phyloP scores from a whole-genome alignment of 2,113 vertebrate genomes.

The Cheirogaleus medius region DNA sequence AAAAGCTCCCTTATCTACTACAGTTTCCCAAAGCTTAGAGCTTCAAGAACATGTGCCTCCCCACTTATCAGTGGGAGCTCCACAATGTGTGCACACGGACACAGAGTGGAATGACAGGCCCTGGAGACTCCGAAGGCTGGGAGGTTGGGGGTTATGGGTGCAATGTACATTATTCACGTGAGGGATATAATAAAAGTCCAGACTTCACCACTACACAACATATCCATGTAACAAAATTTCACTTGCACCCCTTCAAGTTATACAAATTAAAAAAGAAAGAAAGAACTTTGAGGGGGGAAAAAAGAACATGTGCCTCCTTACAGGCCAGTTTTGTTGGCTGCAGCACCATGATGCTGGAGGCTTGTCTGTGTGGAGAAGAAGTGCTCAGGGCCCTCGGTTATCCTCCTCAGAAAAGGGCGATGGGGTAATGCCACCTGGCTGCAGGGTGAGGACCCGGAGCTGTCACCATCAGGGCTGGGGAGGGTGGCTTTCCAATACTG shows the following conservation, averaged over 20 bases:
- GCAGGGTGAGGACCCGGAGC: rapidly evolving
- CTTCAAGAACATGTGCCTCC: neutral
- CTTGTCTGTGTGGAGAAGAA: neutral
- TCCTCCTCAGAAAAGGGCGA: neutral
- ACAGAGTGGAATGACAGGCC: no score
- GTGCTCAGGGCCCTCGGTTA: neutral
- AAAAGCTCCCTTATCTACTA: neutral
- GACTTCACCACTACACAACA: no score
- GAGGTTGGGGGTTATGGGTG: no score
- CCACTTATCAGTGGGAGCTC: neutral
- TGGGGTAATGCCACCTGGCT: neutral
- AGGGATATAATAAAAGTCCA: no score
- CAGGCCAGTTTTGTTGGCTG: neutral
- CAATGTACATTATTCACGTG: no score
- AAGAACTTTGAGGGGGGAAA: no score
- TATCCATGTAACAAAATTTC: no score
- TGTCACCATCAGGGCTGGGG: neutral
- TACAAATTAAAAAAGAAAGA: no score
- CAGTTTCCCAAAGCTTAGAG: rapidly evolving
- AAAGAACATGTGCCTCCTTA: constrained; percentile 4
- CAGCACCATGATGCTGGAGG: neutral
- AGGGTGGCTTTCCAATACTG: neutral
- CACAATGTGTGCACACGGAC: no score
- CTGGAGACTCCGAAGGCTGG: no score
- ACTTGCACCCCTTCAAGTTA: no score